phyloP scores from a whole-genome alignment of 2,113 vertebrate genomes.

The Trogon surrucura region DNA sequence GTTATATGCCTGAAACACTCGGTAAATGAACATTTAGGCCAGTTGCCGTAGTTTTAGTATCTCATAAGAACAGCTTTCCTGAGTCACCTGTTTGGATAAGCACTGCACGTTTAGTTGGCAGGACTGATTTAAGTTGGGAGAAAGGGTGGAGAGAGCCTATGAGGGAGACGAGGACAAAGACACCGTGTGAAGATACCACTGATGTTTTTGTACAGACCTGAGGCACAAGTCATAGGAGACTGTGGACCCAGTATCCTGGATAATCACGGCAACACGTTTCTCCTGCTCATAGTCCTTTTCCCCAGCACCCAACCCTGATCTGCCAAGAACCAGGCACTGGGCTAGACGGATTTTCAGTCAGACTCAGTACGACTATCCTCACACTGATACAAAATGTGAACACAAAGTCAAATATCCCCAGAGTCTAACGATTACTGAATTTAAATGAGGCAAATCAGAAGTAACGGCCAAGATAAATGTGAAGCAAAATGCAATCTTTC shows the following conservation, averaged over 20 bases:
- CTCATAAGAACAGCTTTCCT: background rate
- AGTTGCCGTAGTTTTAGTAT: rapidly evolving
- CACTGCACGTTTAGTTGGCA: background rate
- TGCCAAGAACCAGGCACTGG: background rate
- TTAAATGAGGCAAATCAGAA: background rate
- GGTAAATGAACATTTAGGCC: no score
- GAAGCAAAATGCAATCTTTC: background rate
- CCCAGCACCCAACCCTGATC: background rate
- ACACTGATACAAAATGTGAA: background rate
- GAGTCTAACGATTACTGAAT: background rate
- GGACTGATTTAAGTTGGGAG: background rate
- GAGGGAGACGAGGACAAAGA: rapidly evolving
- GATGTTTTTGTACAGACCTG: background rate
- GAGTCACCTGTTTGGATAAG: background rate
- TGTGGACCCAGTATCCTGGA: background rate
- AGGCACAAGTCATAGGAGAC: background rate
- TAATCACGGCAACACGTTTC: background rate
- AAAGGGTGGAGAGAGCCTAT: background rate
- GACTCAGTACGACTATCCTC: background rate
- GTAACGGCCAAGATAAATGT: background rate
- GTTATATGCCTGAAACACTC: slow-evolving; percentile 12
- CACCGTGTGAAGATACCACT: background rate
- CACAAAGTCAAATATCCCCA: background rate
- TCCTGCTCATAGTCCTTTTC: background rate
- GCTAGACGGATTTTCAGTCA: background rate